A percentile compares a stretch with the other conserved stretches of the same genome.
Conservation (phyloP, 2,113 vertebrate genomes). For the Columbina picui region DNA sequence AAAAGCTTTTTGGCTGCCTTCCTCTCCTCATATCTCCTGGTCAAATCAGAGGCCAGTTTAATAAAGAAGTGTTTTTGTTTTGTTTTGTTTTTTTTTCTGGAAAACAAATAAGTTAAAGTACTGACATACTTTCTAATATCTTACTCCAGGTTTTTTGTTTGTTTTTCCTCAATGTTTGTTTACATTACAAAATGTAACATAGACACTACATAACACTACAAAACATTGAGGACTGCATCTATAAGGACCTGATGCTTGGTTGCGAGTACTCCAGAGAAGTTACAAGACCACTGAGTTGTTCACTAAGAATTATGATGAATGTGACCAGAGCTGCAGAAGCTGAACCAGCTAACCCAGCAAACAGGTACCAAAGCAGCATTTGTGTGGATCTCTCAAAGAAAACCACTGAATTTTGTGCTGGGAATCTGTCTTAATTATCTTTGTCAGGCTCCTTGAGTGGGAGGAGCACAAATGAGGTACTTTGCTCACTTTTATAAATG, state of each 20-base stretch:
- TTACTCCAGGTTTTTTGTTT: background rate
- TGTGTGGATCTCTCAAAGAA: background rate
- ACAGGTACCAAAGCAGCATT: background rate
- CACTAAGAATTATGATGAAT: background rate
- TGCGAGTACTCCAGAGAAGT: background rate
- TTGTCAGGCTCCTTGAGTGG: background rate
- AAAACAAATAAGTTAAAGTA: background rate
- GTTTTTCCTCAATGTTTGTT: background rate
- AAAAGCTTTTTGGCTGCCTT: background rate
- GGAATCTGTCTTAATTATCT: background rate
- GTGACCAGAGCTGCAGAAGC: background rate
- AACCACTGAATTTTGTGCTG: background rate
- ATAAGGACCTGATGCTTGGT: background rate
- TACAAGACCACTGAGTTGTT: background rate
- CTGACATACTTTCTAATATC: background rate
- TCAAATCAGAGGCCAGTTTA: background rate
- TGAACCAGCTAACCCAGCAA: background rate
- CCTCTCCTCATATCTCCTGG: accelerated
- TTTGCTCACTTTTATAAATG: background rate
- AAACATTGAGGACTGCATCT: background rate
- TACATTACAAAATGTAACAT: background rate
- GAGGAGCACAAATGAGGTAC: background rate
- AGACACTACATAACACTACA: background rate
- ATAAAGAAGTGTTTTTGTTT: background rate
- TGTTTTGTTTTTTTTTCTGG: background rate